Base-by-base conservation (phyloP, 2,797 vertebrate species). In the Platalea minor region DNA sequence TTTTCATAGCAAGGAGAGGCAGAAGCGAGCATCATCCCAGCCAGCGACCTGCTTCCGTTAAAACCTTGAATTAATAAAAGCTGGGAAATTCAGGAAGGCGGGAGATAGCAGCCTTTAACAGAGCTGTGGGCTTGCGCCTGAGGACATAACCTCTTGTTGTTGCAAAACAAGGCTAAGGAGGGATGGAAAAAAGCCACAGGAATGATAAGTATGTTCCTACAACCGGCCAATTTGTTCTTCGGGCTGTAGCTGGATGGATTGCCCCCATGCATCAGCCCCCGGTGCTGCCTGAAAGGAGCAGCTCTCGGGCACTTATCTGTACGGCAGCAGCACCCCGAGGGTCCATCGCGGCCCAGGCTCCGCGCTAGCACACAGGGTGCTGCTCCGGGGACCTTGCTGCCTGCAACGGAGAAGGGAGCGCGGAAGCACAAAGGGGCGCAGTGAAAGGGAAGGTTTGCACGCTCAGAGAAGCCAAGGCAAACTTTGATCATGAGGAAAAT, bases 391-490 rank as follows among this genome's bases (percentile, higher is more conserved):
- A 80, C 39, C 11, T 16, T 1, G 10, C 18, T 3, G 4, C 24
- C 28, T 50, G 21, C n/a, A n/a, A 25, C 0, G 5, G 51, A 9
- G 16, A 17, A 29, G 9, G 10, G 14, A 7, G 8, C 0, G 12
- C 1, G 4, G 59, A 28, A 50, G 25, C 39, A 8, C 35, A 51
- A 24, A 78, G 19, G 19, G 33, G 12, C 19, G 17, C 9, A 13
- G 48, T 10, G 37, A 41, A 41, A 48, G 18, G 2, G 23, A 39
- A 57, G 25, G 25, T 10, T 35, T 45, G 26, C 25, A 10, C 50
- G 0, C 56, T 13, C 2, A 1, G 56, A n/a, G 56, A 74, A 74
- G 54, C 29, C 35, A 39, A 39, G 24, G 21, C 20, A 48, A 65
- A 43, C 5, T 18, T 37, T 37, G 35, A 9, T 26, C 35, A 3